Evolutionary conservation across 2,888 invertebrate genomes (phyloP), one percentile per base, ranked within the genome.

Genomic region (Andrena bicolor): DNA sequence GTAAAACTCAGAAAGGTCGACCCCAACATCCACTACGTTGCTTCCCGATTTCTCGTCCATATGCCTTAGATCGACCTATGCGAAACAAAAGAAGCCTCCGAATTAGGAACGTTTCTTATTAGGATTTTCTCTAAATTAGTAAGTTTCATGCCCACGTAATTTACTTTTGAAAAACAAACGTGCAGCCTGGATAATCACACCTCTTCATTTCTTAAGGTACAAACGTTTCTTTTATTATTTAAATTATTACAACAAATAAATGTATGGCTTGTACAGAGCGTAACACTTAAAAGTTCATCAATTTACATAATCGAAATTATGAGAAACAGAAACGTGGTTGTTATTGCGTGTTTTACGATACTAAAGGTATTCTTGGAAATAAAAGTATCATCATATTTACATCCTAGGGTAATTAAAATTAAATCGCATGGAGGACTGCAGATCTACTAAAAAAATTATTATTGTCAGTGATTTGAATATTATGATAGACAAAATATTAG

Each of bases 1-100:
- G 95, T 99, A 99, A 95, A 99, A 99, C 95, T 99, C 99, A 73
- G 98, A 97, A 86, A 99, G 96, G 94, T 99, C 99, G 82, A 99
- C 99, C 72, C 99, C 99, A 82, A 98, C 97, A 80, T 98, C 98
- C 86, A 98, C 98, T 90, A 98, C 96, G 94, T 98, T 98, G 94
- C 98, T 98, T 90, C 97, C 98, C 65, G 97, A 96, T 92, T 97
- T 96, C 94, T 98, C 98, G 93, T 98, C 98, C 97, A 98, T 98
- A 93, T 98, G 98, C 91, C 98, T 95, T 92, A 98, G 95, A 94
- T 98, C 98, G 94, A 98, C 98, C 98, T 98, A 95, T 80, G 85
- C 86, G 85, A 86, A 85, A 87, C 82, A 86, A 82, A 87, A 72
- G 75, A 83, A 69, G 60, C 30, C 20, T 41, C 56, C 16, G 64